A percentile compares a stretch with the other conserved stretches of the same genome.
Conservation (phyloP, 2,113 vertebrate genomes). For the Megaceryle maxima region DNA sequence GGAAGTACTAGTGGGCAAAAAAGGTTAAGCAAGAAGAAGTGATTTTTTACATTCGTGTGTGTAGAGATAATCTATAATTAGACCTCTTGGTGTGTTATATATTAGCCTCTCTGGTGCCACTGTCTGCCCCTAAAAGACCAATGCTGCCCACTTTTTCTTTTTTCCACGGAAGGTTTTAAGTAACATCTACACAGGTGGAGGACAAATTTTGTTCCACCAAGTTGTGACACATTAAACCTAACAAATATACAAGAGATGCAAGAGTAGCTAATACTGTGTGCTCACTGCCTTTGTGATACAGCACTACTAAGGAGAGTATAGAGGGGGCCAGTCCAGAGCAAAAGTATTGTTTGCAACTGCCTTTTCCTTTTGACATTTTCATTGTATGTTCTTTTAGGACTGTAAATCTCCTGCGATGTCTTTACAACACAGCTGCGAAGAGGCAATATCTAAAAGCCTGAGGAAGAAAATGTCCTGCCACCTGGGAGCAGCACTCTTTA, state of each 20-base stretch:
- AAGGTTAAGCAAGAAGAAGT: neutral
- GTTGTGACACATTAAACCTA: conserved; percentile 21
- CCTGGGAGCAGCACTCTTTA: conserved; percentile 61
- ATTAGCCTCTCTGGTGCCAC: neutral
- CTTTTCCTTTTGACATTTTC: conserved; percentile 63
- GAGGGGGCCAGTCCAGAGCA: conserved; percentile 41
- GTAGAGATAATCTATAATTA: neutral
- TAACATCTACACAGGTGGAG: neutral
- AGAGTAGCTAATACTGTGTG: neutral
- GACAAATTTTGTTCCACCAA: neutral
- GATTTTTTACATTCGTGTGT: neutral
- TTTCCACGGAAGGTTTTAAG: neutral
- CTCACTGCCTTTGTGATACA: conserved; percentile 43
- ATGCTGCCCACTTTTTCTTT: neutral
- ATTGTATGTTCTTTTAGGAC: conserved; percentile 48
- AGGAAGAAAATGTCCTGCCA: conserved; percentile 63
- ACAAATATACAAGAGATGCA: neutral
- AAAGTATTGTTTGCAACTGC: conserved; percentile 61
- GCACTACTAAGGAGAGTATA: neutral
- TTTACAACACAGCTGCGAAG: conserved; percentile 50
- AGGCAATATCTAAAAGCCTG: conserved; percentile 53
- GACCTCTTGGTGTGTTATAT: neutral
- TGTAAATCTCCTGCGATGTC: conserved; percentile 57
- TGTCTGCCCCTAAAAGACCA: neutral
- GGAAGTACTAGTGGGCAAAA: neutral